Conservation (phyloP, 1,140 invertebrate genomes). For the Choristoneura fumiferana region DNA sequence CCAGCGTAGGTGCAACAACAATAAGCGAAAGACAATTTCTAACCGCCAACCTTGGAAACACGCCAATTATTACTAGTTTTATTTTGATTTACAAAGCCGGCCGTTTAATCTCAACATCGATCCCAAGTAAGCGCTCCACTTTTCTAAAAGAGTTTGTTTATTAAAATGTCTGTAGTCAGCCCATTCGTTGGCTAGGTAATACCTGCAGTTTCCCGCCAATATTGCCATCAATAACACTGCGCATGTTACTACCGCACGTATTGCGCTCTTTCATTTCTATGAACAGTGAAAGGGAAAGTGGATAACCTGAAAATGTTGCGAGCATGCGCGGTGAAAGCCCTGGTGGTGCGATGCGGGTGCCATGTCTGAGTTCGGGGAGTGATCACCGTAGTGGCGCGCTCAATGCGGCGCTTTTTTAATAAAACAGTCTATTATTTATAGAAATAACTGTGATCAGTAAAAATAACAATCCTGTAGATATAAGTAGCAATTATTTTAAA, state of each 20-base stretch:
- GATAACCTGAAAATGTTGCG: slow-evolving; percentile 53
- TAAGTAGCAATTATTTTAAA: slow-evolving; percentile 9
- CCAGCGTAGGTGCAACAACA: slow-evolving; percentile 4
- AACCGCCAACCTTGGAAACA: background rate
- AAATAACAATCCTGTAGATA: background rate
- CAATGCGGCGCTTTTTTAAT: background rate
- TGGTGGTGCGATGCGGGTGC: slow-evolving; percentile 9
- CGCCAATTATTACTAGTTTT: slow-evolving; percentile 12
- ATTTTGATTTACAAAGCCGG: slow-evolving; percentile 12
- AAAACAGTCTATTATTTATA: slow-evolving; percentile 8
- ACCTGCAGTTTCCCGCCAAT: slow-evolving; percentile 40
- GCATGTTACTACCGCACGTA: slow-evolving; percentile 50
- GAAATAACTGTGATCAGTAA: slow-evolving; percentile 5
- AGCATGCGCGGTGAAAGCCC: slow-evolving; percentile 54
- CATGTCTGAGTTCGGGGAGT: background rate
- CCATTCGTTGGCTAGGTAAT: background rate
- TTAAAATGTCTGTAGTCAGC: slow-evolving; percentile 11
- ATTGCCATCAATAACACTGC: slow-evolving; percentile 71
- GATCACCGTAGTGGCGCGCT: slow-evolving; percentile 14
- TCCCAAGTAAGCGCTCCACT: slow-evolving; percentile 10
- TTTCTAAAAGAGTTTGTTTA: slow-evolving; percentile 19
- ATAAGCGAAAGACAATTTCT: slow-evolving; percentile 8
- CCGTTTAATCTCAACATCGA: background rate
- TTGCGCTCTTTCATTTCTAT: slow-evolving; percentile 35
- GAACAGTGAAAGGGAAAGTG: slow-evolving; percentile 36